A percentile compares a stretch with the other conserved stretches of the same genome.
Conservation (phyloP, 1,140 invertebrate genomes). For the Dendroctonus valens region DNA sequence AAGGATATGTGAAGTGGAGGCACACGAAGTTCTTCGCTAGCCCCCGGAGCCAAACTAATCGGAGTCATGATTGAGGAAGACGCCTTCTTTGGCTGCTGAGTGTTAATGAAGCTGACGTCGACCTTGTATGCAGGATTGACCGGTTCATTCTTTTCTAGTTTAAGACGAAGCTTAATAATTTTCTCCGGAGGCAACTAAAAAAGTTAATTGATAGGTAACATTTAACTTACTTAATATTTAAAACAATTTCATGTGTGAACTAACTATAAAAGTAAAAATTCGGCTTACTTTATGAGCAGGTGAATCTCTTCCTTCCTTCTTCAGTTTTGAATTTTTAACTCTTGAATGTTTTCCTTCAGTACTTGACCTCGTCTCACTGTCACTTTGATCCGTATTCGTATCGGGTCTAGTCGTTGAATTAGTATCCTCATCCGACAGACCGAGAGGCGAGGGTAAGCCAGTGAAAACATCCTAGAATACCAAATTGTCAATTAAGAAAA, state of each 20-base stretch:
- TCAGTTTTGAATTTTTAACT: conserved; percentile 35
- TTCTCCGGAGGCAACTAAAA: conserved; percentile 60
- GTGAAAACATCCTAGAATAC: conserved; percentile 44
- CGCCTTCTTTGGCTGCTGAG: conserved; percentile 52
- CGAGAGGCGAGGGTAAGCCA: conserved; percentile 43
- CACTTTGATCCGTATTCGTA: conserved; percentile 58
- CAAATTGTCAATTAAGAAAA: not conserved
- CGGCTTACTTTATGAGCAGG: conserved; percentile 42
- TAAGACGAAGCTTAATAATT: conserved; percentile 80
- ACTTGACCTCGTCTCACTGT: conserved; percentile 61
- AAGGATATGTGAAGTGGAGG: conserved; percentile 88
- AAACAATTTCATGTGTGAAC: not conserved
- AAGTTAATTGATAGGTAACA: not conserved
- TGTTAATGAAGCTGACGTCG: conserved; percentile 71
- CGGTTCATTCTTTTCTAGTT: conserved; percentile 79
- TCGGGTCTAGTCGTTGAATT: conserved; percentile 48
- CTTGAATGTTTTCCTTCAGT: conserved; percentile 47
- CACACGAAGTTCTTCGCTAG: conserved; percentile 70
- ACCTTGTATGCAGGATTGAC: conserved; percentile 76
- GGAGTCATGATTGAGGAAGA: conserved; percentile 48
- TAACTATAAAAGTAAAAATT: not conserved
- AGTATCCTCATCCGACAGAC: conserved; percentile 47
- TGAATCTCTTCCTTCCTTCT: conserved; percentile 42
- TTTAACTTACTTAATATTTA: not conserved
- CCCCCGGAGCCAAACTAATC: conserved; percentile 38